Percentiles rank a stretch among this genome's conserved stretches.
phyloP scores from a whole-genome alignment of 2,888 invertebrate species.

The Tanaodytes sp. region DNA sequence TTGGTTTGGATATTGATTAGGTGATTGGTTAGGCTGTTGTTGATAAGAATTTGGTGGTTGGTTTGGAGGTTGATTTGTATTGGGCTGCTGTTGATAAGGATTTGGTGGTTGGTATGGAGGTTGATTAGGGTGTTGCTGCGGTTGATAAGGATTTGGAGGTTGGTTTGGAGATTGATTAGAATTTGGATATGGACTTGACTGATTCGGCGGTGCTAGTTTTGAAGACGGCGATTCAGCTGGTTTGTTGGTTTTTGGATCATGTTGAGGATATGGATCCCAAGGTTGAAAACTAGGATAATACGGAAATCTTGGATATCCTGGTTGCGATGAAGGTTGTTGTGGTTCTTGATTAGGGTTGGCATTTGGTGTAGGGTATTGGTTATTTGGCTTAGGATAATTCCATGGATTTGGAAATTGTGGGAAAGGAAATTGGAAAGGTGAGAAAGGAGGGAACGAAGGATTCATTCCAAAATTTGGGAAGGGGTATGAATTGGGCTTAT shows the following conservation, averaged over 20 bases:
- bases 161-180: background rate
- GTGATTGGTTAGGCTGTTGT: too few species aligned
- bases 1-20: background rate
- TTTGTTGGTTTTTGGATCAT: constrained; percentile 36
- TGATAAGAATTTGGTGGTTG: background rate
- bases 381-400: constrained; percentile 20
- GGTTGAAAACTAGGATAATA: constrained; percentile 42
- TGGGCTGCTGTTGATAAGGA: background rate
- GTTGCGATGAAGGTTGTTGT: constrained; percentile 4
- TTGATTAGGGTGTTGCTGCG: background rate
- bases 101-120: too few species aligned
- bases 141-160: background rate
- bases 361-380: background rate
- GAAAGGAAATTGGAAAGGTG: constrained; percentile 13
- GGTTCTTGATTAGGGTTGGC: constrained; percentile 9
- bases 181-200: constrained; percentile 14
- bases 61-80: constrained; percentile 12
- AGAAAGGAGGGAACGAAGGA: constrained; percentile 18
- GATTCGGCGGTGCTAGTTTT: background rate
- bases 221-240: constrained; percentile 10
- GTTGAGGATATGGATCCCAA: constrained; percentile 42
- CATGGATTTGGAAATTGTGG: constrained; percentile 28
- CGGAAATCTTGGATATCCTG: constrained; percentile 40
- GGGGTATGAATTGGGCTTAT: constrained; percentile 3
- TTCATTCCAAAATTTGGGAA: constrained; percentile 29